These are phyloP conservation scores for Gymnothorax javanicus DNA, from an alignment of 2,797 vertebrate species.

Conservation along the genomic window DNA sequence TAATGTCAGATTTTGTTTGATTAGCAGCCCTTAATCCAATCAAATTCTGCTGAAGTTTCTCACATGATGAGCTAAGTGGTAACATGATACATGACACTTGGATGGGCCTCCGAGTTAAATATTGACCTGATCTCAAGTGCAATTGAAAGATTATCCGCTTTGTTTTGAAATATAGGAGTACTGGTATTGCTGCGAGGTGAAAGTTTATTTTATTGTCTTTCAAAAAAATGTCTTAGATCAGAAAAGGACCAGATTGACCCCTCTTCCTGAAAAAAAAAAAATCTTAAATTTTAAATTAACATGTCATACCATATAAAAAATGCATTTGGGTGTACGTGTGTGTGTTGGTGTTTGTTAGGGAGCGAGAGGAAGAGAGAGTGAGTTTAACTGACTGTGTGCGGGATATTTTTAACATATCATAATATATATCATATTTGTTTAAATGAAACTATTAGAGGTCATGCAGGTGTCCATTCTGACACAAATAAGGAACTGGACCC, in stretches of 20 bases:
- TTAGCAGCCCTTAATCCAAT: conserved; percentile 75
- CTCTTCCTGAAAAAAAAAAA: no score
- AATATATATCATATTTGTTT: no score
- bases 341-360: background rate
- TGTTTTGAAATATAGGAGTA: background rate
- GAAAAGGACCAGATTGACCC: no score
- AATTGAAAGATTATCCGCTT: background rate
- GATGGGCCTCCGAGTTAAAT: conserved; percentile 42
- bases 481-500: no score
- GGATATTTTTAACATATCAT: no score
- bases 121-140: background rate
- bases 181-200: background rate
- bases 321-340: background rate
- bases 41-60: conserved; percentile 70
- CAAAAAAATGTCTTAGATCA: no score
- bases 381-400: background rate
- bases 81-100: conserved; percentile 72
- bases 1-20: conserved; percentile 78
- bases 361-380: background rate
- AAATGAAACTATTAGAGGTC: no score
- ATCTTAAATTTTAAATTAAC: no score
- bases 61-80: conserved; percentile 68
- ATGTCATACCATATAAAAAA: no score
- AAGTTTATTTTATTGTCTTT: background rate
- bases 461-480: no score